Evolutionary conservation across 30 jellyfish, hydroid and myxozoan species (phyloP).

Genomic region (Nemopilema nomurai): DNA sequence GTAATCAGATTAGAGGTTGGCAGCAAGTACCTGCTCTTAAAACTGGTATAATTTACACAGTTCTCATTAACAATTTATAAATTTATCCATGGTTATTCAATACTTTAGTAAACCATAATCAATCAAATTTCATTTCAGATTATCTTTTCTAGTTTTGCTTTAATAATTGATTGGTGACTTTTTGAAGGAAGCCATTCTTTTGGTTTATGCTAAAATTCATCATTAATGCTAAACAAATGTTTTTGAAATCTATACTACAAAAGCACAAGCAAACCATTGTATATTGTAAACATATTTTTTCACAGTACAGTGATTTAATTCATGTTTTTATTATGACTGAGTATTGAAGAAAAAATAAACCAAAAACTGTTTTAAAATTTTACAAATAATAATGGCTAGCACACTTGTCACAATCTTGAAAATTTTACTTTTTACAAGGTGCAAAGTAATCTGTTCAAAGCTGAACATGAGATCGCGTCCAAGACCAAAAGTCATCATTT

Average conservation of each 20-base stretch:
- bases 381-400: no score
- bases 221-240: no score
- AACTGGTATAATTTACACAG: not conserved
- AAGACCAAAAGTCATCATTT: no score
- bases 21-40: not conserved
- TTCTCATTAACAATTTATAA: not conserved
- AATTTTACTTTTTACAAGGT: no score
- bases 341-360: no score
- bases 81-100: not conserved
- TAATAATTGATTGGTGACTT: not conserved
- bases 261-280: not conserved
- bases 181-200: no score
- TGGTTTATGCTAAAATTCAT: no score
- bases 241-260: not conserved
- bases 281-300: not conserved
- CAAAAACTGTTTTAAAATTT: no score
- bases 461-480: no score
- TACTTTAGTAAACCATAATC: not conserved
- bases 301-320: not conserved
- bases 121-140: not conserved
- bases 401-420: no score
- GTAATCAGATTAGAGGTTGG: not conserved
- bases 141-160: not conserved
- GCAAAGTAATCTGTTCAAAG: no score
- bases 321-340: no score